Base-by-base conservation (phyloP, 92 coral and sea anemone species). In the Palythoa caribaeorum region DNA sequence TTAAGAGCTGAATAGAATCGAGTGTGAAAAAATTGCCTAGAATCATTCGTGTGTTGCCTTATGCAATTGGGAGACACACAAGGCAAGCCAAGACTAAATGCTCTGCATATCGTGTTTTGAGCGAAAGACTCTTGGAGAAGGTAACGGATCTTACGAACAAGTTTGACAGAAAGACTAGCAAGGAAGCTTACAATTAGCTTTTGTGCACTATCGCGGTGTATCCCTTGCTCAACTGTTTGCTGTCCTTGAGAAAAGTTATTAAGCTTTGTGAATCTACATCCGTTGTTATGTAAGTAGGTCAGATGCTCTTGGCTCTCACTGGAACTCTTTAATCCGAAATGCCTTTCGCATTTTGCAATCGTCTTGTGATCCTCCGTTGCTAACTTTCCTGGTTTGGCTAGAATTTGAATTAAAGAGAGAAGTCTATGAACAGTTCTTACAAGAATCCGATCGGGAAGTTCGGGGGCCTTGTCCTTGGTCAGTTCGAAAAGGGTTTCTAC, bases 371-470 rank as follows among this genome's bases (percentile, higher is more conserved):
- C 93, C 38, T 38, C 88, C 14, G 85, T 38, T 87, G 77, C 47
- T 2, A 57, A 86, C 62, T 85, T 81, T 39, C 11, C 73, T 5
- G 92, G 93, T 87, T 77, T 94, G 72, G 88, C 84, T 70, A 96
- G 84, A 12, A 89, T 65, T 11, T 48, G 17, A 9, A 94, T 38
- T 39, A 96, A 90, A 12, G 75, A 50, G 17, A 96, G 87, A 14
- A 93, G 71, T 59, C 93, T 90, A 54, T 89, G 88, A 47, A 94
- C 74, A 38, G 98, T 85, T 76, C 92, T 77, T 3, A 90, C 88
- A n/a, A 86, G 84, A 54, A 91, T 85, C 92, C 93, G 73, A 47
- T 75, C 55, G 10, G 70, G 81, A 71, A 73, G 84, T 37, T 44
- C 65, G 55, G 79, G 86, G 40, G 48, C 72, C 74, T 69, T 91